Base-by-base conservation (phyloP, 2,797 vertebrate genomes). In the Anolis apletophallus region DNA sequence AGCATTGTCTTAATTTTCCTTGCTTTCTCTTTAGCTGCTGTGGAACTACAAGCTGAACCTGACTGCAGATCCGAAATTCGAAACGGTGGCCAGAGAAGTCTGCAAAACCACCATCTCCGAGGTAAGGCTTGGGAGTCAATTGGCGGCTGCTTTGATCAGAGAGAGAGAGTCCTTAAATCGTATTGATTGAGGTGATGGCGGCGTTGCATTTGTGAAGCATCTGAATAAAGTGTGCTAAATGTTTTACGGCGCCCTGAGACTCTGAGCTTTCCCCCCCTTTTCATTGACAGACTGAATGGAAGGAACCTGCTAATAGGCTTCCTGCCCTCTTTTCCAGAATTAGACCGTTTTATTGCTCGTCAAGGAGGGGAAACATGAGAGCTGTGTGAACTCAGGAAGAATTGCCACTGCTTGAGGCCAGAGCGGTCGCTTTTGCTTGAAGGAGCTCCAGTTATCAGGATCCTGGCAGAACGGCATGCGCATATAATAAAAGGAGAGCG, bases 11-110 rank as follows among this genome's bases (percentile, higher is more conserved):
- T 64, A 32, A 17, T 5, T 71, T 34, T 64, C 32, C 7, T 79
- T 71, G 0, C 17, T 83, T 87, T 83, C 87, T 61, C 5, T 72
- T 19, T 21, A 55, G 85, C 88, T 90, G 12, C 94, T 99, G 80
- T 99, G 98, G 98, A 99, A 98, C 96, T 99, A 98, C 93, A 99
- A 99, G 77, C 92, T 98, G 68, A 99, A 99, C 91, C 95, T 99
- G 93, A 99, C 98, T 17, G 99, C 97, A 13, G 98, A 99, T 91
- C 97, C 98, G 0, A 99, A 99, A 96, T 99, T 99, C 86, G 98
- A 99, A 94, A 98, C 98, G 0, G 98, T 98, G 69, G 98, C 98
- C 8, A 96, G 97, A 88, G 98, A 99, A 84, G 98, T 99, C 93
- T 99, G 98, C 96, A 98, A 98, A 93, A 97, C 96, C 82, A 98